Percentiles rank a stretch among this genome's conserved stretches.
These are phyloP conservation scores for Scaptomyza parva DNA, from an alignment of 2,888 invertebrate genomes.

Conservation along the genomic window DNA sequence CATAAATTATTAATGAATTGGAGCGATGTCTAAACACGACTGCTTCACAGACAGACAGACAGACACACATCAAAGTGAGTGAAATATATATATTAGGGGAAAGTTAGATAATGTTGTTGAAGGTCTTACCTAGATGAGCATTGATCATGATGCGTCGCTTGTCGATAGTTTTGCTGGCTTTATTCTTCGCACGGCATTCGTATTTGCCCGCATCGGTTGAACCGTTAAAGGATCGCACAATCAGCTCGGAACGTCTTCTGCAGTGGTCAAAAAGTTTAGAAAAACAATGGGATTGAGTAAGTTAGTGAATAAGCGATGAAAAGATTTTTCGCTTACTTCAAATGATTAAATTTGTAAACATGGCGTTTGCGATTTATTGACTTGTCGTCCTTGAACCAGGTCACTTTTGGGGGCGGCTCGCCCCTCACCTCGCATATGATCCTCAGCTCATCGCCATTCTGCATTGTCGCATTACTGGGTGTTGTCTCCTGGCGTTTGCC, in stretches of 20 bases:
- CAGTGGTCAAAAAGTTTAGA: constrained; percentile 62
- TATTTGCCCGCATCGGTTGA: constrained; percentile 92
- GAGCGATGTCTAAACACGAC: constrained; percentile 57
- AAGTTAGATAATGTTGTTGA: background rate
- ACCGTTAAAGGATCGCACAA: constrained; percentile 90
- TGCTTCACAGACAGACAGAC: constrained; percentile 38
- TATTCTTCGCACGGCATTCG: constrained; percentile 91
- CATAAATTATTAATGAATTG: constrained; percentile 79
- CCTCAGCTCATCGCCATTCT: constrained; percentile 86
- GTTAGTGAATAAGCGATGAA: background rate
- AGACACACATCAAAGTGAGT: constrained; percentile 39
- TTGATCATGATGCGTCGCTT: constrained; percentile 83
- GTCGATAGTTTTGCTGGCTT: constrained; percentile 83
- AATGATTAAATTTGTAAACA: constrained; percentile 84
- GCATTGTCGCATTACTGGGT: constrained; percentile 75
- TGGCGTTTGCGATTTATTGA: constrained; percentile 85
- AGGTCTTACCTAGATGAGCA: constrained; percentile 82
- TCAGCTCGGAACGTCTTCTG: constrained; percentile 94
- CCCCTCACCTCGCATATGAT: constrained; percentile 91
- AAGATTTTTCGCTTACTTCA: constrained; percentile 79
- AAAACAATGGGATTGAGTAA: constrained; percentile 55
- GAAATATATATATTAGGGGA: background rate
- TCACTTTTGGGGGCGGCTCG: constrained; percentile 92
- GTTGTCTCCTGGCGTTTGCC: constrained; percentile 85
- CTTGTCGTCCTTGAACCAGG: constrained; percentile 92